Conservation (phyloP, 1,140 invertebrate genomes). For the Phthorimaea operculella region DNA sequence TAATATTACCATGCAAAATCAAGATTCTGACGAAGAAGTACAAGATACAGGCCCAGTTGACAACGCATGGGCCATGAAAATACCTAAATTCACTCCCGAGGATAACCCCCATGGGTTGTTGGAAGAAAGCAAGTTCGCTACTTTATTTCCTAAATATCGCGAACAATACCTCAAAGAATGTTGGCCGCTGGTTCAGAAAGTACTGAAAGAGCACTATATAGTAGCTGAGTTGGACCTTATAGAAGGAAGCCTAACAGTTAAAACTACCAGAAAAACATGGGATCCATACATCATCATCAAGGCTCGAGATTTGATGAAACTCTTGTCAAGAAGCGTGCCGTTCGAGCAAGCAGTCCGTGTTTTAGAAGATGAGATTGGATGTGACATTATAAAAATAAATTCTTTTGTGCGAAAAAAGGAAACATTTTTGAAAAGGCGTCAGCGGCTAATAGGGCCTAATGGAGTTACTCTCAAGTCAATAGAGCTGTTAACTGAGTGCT, state of each 20-base stretch:
- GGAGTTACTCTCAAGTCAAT: slow-evolving; percentile 98
- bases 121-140: slow-evolving; percentile 78
- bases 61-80: slow-evolving; percentile 90
- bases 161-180: slow-evolving; percentile 97
- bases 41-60: slow-evolving; percentile 70
- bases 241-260: slow-evolving; percentile 95
- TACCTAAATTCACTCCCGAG: slow-evolving; percentile 89
- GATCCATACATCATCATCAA: slow-evolving; percentile 99
- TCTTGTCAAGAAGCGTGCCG: slow-evolving; percentile 95
- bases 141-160: slow-evolving; percentile 84
- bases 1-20: slow-evolving; percentile 21
- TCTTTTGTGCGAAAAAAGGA: slow-evolving; percentile 92
- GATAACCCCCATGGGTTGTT: slow-evolving; percentile 88
- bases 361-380: slow-evolving; percentile 89
- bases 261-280: slow-evolving; percentile 97
- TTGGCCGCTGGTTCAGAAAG: slow-evolving; percentile 95
- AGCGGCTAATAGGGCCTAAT: slow-evolving; percentile 95
- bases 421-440: slow-evolving; percentile 95
- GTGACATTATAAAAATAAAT: slow-evolving; percentile 98
- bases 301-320: slow-evolving; percentile 95
- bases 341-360: slow-evolving; percentile 93
- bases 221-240: slow-evolving; percentile 94
- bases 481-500: slow-evolving; percentile 97
- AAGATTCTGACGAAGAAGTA: slow-evolving; percentile 22
- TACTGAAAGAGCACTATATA: slow-evolving; percentile 80